Evolutionary conservation across 2,113 vertebrate species (phyloP).

Genomic region (Psephotus haematonotus): DNA sequence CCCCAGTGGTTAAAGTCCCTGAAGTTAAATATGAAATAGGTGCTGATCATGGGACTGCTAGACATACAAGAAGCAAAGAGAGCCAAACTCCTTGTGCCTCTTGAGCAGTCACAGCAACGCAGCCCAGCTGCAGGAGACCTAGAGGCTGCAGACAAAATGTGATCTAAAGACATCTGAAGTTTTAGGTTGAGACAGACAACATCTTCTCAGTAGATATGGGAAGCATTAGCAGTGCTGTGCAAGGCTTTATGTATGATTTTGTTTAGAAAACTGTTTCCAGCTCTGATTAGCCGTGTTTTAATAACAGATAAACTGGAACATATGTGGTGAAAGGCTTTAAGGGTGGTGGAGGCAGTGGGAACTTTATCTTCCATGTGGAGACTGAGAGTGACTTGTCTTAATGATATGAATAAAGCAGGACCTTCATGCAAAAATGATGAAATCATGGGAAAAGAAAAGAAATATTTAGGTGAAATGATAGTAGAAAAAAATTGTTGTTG

Average conservation of each 20-base stretch:
- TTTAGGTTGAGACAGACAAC: not conserved
- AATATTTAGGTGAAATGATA: not conserved
- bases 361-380: not conserved
- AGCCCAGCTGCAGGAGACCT: not conserved
- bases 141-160: not conserved
- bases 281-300: constrained; percentile 13
- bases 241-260: not conserved
- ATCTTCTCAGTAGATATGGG: not conserved
- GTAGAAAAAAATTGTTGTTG: not conserved
- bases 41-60: not conserved
- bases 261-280: constrained; percentile 22
- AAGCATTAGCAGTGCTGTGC: not conserved
- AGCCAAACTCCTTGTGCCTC: fast-evolving
- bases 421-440: not conserved
- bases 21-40: not conserved
- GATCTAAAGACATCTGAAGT: not conserved
- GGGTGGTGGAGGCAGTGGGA: not conserved
- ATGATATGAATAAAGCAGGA: not conserved
- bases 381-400: not conserved
- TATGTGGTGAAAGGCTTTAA: constrained; percentile 5
- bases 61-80: not conserved
- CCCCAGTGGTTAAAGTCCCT: not conserved
- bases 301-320: not conserved
- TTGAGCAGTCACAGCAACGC: not conserved
- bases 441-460: not conserved